These are phyloP conservation scores for Drosophila pseudoobscura DNA, from an alignment of 1,140 invertebrate species.

Conservation along the genomic window DNA sequence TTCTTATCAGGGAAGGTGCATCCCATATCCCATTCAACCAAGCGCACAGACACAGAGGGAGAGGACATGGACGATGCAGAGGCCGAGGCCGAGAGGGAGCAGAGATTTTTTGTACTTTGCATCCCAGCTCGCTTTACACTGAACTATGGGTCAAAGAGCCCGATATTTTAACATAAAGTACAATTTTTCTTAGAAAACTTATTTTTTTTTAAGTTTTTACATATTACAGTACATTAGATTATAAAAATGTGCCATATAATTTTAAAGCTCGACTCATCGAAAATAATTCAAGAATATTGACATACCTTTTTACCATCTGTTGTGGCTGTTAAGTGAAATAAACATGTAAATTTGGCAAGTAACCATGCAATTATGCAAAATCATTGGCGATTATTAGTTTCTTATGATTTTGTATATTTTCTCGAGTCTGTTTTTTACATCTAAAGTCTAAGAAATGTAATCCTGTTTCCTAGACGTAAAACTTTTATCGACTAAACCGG, in stretches of 20 bases:
- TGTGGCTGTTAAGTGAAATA: background rate
- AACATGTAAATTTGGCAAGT: background rate
- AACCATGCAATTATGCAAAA: background rate
- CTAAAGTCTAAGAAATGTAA: no score
- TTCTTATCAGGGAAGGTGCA: constrained; percentile 50
- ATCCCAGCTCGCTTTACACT: constrained; percentile 33
- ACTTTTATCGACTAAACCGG: no score
- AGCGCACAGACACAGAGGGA: background rate
- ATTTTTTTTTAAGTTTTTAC: no score
- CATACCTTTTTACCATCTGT: no score
- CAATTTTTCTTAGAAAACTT: no score
- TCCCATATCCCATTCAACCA: constrained; percentile 22
- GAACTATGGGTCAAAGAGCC: constrained; percentile 6
- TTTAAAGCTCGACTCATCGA: no score
- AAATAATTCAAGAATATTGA: background rate
- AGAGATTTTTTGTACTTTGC: constrained; percentile 36
- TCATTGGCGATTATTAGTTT: background rate
- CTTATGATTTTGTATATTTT: background rate
- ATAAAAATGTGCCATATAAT: no score
- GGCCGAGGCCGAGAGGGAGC: background rate
- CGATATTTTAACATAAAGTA: no score
- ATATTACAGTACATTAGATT: no score
- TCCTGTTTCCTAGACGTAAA: no score
- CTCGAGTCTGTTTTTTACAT: no score
- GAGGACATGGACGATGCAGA: background rate